Base-by-base conservation (phyloP, 2,888 invertebrate genomes). In the Watsonalla binaria region DNA sequence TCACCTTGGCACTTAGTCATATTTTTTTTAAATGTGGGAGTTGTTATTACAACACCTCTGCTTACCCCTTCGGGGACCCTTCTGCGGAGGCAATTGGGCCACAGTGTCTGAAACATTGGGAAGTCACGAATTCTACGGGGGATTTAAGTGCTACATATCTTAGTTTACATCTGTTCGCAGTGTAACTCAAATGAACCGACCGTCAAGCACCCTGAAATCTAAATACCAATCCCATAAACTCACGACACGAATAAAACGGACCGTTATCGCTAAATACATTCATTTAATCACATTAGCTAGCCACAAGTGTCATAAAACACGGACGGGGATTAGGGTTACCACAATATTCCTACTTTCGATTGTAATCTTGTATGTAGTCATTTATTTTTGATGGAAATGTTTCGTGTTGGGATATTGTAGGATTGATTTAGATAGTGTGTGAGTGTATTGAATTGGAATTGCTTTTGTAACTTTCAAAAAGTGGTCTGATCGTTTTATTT, bases 241-340 rank as follows among this genome's bases (percentile, higher is more conserved):
- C 57, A 58, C 56, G 62, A 67, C 71, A 64, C 68, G 63, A 61
- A 71, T 76, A 74, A 76, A 75, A 68, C 65, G 62, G 54, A 53
- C 62, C 50, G 66, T 76, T 76, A 77, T 74, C 71, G 65, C 70
- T 69, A 70, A 74, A 76, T 70, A 69, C 72, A 78, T 75, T 74
- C 72, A 71, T 76, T 75, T 70, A 73, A 74, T 70, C 74, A 69
- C 74, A 71, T 71, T 68, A 66, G 62, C 61, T 60, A 66, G 69
- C 72, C 74, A 68, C 68, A 66, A 61, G 67, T 68, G 65, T 70
- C 74, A 70, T 78, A 76, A 78, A 78, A 72, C 66, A 64, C 60
- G 62, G 66, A 65, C 54, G 54, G 54, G 13, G 9, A 13, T 6
- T 49, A 49, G 49, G 49, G 49, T 39, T 49, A 37, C 15, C 46